Conservation (phyloP, 1,140 invertebrate genomes). For the Prorops nasuta region DNA sequence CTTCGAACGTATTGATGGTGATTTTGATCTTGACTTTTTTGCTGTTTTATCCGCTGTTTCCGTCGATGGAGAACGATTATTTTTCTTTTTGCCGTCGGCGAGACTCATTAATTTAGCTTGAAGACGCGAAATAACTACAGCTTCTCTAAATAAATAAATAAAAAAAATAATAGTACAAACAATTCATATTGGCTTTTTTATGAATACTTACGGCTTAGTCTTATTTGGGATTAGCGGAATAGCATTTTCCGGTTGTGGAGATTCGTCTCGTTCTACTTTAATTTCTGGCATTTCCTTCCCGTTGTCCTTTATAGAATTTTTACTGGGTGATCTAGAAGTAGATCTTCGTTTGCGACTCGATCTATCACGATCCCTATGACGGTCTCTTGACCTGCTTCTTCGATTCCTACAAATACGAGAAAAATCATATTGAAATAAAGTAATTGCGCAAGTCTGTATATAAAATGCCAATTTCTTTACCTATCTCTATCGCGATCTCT, state of each 20-base stretch:
- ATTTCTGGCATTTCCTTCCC: slow-evolving; percentile 42
- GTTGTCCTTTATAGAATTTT: slow-evolving; percentile 44
- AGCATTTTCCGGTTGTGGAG: slow-evolving; percentile 48
- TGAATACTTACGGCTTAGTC: slow-evolving; percentile 51
- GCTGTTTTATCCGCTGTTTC: slow-evolving; percentile 35
- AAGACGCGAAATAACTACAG: slow-evolving; percentile 59
- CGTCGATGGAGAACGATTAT: slow-evolving; percentile 46
- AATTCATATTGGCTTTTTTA: slow-evolving; percentile 7
- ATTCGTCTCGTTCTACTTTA: slow-evolving; percentile 50
- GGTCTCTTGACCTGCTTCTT: slow-evolving; percentile 57
- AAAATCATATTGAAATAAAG: background rate
- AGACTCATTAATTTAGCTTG: slow-evolving; percentile 64
- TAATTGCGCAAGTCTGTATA: slow-evolving; percentile 2
- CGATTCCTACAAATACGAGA: slow-evolving; percentile 39
- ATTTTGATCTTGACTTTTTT: slow-evolving; percentile 47
- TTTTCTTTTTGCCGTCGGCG: slow-evolving; percentile 56
- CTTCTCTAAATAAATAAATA: slow-evolving; percentile 42
- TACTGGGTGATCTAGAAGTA: slow-evolving; percentile 48
- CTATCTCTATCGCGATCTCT: slow-evolving; percentile 56
- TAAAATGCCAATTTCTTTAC: no score
- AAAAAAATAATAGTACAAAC: slow-evolving; percentile 4
- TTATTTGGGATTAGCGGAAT: slow-evolving; percentile 50
- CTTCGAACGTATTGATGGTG: slow-evolving; percentile 31
- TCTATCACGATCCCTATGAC: slow-evolving; percentile 54
- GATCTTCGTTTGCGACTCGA: slow-evolving; percentile 49